Evolutionary conservation across 1,140 invertebrate genomes (phyloP).

Genomic region (Apolygus lucorum): DNA sequence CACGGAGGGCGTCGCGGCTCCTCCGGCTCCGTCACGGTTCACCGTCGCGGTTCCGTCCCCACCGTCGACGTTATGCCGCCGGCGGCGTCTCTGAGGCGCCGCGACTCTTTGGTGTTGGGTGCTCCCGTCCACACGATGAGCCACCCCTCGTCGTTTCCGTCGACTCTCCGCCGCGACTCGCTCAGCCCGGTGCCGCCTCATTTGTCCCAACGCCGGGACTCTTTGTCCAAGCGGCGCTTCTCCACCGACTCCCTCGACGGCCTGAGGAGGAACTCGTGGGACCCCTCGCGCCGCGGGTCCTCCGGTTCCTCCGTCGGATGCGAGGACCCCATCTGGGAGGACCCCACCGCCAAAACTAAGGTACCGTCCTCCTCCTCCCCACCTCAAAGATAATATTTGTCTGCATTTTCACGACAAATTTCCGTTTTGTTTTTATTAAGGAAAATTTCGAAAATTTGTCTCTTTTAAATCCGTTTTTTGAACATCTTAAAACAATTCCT

Average conservation of each 20-base stretch:
- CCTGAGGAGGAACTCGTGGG: conserved; percentile 56
- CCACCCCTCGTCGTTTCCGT: conserved; percentile 58
- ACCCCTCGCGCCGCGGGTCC: conserved; percentile 51
- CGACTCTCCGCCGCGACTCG: conserved; percentile 49
- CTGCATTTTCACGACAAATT: too few species aligned
- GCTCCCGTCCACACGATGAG: conserved; percentile 22
- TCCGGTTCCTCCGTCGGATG: conserved; percentile 44
- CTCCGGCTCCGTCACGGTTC: conserved; percentile 38
- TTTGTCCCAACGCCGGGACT: conserved; percentile 35
- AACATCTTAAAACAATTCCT: too few species aligned
- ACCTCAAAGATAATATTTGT: too few species aligned
- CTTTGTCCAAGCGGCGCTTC: conserved; percentile 44
- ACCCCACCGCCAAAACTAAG: conserved; percentile 29
- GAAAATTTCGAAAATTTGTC: too few species aligned
- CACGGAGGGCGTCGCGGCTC: conserved; percentile 55
- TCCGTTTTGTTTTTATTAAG: too few species aligned
- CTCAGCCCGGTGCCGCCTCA: conserved; percentile 36
- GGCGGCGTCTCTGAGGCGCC: conserved; percentile 38
- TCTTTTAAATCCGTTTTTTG: too few species aligned
- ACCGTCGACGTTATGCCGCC: conserved; percentile 32
- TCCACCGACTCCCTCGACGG: conserved; percentile 63
- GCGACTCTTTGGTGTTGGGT: conserved; percentile 43
- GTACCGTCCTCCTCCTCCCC: too few species aligned
- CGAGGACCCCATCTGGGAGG: conserved; percentile 45
- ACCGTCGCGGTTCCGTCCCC: conserved; percentile 47